Evolutionary conservation across 2,113 vertebrate genomes (phyloP).

Genomic region (Eptatretus burgeri): DNA sequence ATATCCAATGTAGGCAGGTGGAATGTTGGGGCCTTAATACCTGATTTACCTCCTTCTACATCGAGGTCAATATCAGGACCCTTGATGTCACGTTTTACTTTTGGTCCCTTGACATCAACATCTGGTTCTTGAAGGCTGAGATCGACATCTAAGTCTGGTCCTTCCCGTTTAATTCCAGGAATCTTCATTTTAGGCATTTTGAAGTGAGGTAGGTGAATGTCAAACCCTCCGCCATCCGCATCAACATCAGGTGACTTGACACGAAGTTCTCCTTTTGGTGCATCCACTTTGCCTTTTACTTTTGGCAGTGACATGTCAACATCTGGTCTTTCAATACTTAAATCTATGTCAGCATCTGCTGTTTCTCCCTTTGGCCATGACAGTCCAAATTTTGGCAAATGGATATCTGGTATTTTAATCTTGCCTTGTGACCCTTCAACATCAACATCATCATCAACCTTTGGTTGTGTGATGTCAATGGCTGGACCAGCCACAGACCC

Average conservation of each 20-base stretch:
- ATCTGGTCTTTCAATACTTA: not conserved
- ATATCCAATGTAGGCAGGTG: not conserved
- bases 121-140: not conserved
- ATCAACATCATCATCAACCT: not conserved
- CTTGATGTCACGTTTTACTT: no score
- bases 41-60: accelerated
- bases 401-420: constrained; percentile 15
- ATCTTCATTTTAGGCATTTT: constrained; percentile 10
- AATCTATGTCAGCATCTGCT: no score
- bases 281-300: not conserved
- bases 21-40: not conserved
- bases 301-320: constrained; percentile 6
- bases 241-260: not conserved
- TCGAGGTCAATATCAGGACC: constrained; percentile 4
- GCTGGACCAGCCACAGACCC: no score
- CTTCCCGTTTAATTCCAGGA: constrained; percentile 5
- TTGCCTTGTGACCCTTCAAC: not conserved
- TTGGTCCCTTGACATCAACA: not conserved
- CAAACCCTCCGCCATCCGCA: not conserved
- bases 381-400: constrained; percentile 16
- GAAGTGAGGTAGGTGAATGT: accelerated
- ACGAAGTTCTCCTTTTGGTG: not conserved
- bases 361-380: constrained; percentile 6
- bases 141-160: constrained; percentile 5
- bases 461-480: constrained; percentile 6